These are phyloP conservation scores for Ametastegia equiseti DNA, from an alignment of 2,888 invertebrate species.

Conservation along the genomic window DNA sequence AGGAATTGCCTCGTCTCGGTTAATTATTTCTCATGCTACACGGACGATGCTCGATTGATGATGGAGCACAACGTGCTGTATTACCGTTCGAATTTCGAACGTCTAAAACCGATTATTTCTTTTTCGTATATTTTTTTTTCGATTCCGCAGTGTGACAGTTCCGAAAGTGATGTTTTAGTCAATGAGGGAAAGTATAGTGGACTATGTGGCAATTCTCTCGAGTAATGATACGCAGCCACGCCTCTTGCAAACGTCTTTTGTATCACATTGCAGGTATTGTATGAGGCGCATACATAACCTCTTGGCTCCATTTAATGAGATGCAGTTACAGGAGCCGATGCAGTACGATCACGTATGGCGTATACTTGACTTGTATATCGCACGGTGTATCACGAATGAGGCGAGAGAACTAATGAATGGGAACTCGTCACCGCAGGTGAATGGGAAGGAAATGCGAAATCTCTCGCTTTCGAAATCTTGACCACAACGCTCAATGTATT, in stretches of 20 bases:
- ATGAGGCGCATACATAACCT: not conserved
- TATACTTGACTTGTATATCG: not conserved
- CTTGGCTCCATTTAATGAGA: slow-evolving; percentile 15
- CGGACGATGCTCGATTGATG: too few species aligned
- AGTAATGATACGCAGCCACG: not conserved
- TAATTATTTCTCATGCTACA: too few species aligned
- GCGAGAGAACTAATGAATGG: slow-evolving; percentile 30
- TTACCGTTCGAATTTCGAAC: not conserved
- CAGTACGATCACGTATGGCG: not conserved
- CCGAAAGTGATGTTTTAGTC: not conserved
- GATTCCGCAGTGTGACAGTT: not conserved
- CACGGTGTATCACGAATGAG: not conserved
- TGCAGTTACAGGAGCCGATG: not conserved
- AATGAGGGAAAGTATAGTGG: slow-evolving; percentile 19
- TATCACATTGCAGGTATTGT: not conserved
- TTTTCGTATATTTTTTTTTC: not conserved
- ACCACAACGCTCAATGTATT: not conserved
- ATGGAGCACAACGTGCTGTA: not conserved
- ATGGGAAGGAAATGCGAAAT: slow-evolving; percentile 45
- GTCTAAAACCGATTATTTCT: not conserved
- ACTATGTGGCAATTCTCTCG: not conserved
- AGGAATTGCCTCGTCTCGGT: too few species aligned
- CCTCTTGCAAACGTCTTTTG: not conserved
- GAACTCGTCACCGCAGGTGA: slow-evolving; percentile 28
- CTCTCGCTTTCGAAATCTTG: slow-evolving; percentile 44